These are phyloP conservation scores for Polypedilum vanderplanki DNA, from an alignment of 1,140 invertebrate species.

Conservation along the genomic window DNA sequence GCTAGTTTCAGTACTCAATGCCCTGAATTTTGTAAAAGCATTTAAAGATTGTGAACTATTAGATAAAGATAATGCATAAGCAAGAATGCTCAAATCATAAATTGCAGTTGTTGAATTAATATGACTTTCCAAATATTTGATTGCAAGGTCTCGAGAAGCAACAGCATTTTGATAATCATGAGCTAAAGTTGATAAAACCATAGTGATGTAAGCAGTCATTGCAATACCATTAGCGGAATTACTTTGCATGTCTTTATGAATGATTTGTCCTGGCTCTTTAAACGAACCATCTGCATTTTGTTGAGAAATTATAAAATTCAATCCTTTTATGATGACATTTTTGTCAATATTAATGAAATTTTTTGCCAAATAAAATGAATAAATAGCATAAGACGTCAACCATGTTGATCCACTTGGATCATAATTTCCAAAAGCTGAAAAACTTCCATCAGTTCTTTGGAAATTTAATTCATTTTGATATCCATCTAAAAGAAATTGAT, in stretches of 20 bases:
- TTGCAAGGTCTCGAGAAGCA: constrained; percentile 42
- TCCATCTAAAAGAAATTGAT: constrained; percentile 71
- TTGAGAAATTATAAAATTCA: constrained; percentile 51
- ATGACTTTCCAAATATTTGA: constrained; percentile 24
- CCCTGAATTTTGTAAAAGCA: not conserved
- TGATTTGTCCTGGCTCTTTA: constrained; percentile 53
- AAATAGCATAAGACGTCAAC: constrained; percentile 90
- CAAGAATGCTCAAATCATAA: constrained; percentile 67
- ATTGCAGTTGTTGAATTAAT: constrained; percentile 48
- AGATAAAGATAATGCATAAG: constrained; percentile 68
- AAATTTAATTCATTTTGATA: constrained; percentile 92
- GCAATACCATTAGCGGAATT: constrained; percentile 57
- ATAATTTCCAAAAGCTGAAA: constrained; percentile 82
- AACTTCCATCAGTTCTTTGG: constrained; percentile 83
- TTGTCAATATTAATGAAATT: constrained; percentile 74
- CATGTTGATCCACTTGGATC: constrained; percentile 83
- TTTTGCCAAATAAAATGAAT: constrained; percentile 78
- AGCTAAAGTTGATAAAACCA: constrained; percentile 65
- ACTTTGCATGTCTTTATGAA: constrained; percentile 68
- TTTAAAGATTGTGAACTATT: constrained; percentile 36
- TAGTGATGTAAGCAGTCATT: constrained; percentile 68
- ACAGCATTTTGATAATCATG: not conserved
- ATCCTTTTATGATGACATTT: constrained; percentile 59
- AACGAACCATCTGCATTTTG: not conserved
- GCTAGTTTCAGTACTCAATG: not conserved